A percentile compares a stretch with the other conserved stretches of the same genome.
Evolutionary conservation across 2,797 vertebrate genomes (phyloP).

Genomic region (Allobates femoralis): DNA sequence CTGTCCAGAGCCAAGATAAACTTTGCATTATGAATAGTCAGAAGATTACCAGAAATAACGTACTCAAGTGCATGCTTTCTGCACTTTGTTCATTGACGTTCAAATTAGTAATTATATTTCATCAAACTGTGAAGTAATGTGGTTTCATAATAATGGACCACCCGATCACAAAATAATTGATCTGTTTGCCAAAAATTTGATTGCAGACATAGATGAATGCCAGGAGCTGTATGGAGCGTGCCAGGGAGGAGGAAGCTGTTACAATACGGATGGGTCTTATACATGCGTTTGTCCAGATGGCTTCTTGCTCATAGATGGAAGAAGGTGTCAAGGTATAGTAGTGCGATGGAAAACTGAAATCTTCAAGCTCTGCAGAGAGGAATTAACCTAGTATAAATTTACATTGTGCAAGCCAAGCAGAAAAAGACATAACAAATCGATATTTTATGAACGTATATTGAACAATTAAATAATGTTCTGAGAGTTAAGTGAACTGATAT

Average conservation of each 20-base stretch:
- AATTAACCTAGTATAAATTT: background rate
- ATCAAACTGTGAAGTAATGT: slow-evolving; percentile 28
- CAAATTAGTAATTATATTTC: slow-evolving; percentile 24
- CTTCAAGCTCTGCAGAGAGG: background rate
- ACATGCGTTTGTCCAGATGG: slow-evolving; percentile 87
- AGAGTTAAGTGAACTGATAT: slow-evolving; percentile 3
- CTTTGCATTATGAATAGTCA: slow-evolving; percentile 10
- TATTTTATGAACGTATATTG: background rate
- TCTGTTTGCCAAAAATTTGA: slow-evolving; percentile 58
- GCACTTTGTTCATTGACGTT: slow-evolving; percentile 12
- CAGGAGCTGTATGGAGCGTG: slow-evolving; percentile 79
- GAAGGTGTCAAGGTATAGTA: slow-evolving; percentile 85
- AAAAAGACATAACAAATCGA: slow-evolving; percentile 17
- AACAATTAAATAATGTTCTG: slow-evolving; percentile 12
- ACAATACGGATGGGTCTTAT: slow-evolving; percentile 90
- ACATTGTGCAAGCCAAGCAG: background rate
- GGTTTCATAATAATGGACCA: slow-evolving; percentile 41
- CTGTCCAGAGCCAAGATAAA: slow-evolving; percentile 31
- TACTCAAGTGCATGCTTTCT: slow-evolving; percentile 3
- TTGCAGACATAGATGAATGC: slow-evolving; percentile 95
- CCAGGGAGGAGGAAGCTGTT: slow-evolving; percentile 81
- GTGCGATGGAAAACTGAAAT: background rate
- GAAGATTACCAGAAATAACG: slow-evolving; percentile 27
- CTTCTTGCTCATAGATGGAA: slow-evolving; percentile 81
- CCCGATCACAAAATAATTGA: slow-evolving; percentile 42